These are phyloP conservation scores for Dromius quadrimaculatus DNA, from an alignment of 2,888 invertebrate genomes.

Conservation along the genomic window DNA sequence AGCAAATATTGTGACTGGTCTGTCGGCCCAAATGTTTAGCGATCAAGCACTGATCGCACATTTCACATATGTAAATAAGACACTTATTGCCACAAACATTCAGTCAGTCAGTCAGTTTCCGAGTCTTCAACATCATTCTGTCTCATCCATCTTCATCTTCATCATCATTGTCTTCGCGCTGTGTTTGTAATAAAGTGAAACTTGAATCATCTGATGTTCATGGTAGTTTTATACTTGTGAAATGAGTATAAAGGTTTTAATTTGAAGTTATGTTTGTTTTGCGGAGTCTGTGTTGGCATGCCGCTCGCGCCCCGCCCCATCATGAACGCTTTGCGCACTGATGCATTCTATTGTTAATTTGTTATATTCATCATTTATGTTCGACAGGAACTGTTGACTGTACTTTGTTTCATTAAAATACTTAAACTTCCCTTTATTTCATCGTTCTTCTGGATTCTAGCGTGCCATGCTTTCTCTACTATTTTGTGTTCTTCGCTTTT, in stretches of 20 bases:
- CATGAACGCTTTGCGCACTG: conserved; percentile 43
- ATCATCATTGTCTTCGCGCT: not conserved
- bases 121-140: conserved; percentile 11
- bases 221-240: conserved; percentile 12
- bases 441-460: conserved; percentile 64
- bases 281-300: conserved; percentile 50
- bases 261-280: conserved; percentile 49
- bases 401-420: conserved; percentile 41
- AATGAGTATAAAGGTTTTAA: conserved; percentile 4
- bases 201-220: conserved; percentile 24
- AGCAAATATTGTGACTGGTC: conserved; percentile 21
- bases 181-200: conserved; percentile 12
- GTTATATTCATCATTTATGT: conserved; percentile 41
- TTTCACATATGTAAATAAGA: conserved; percentile 30
- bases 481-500: conserved; percentile 91
- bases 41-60: conserved; percentile 21
- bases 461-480: conserved; percentile 74
- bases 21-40: conserved; percentile 6
- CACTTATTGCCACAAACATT: conserved; percentile 24
- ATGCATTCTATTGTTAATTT: conserved; percentile 47
- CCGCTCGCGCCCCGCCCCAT: conserved; percentile 35
- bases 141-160: conserved; percentile 8
- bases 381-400: conserved; percentile 48
- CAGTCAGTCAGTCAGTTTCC: conserved; percentile 4
- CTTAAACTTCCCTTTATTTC: conserved; percentile 48